Percentiles rank a stretch among this genome's conserved stretches.
Evolutionary conservation across 1,140 invertebrate species (phyloP).

Genomic region (Pseudomyrmex concolor): DNA sequence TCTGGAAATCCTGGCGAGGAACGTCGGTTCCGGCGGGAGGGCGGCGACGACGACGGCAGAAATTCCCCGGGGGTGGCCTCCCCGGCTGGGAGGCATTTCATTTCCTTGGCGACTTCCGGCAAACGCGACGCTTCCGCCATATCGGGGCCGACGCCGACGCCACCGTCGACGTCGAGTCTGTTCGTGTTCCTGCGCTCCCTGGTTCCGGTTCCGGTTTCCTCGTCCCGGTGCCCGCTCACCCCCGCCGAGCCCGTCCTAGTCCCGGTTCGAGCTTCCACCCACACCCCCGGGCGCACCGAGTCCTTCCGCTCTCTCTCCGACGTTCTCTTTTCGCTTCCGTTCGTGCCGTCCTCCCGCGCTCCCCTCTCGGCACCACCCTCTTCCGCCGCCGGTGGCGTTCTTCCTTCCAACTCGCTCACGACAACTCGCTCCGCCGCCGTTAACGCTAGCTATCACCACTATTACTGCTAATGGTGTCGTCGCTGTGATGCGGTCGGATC

Average conservation of each 20-base stretch:
- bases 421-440: conserved; percentile 14
- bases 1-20: conserved; percentile 53
- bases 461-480: conserved; percentile 45
- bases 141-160: conserved; percentile 78
- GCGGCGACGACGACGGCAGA: conserved; percentile 43
- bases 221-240: conserved; percentile 61
- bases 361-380: conserved; percentile 9
- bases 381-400: conserved; percentile 19
- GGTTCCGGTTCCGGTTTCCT: conserved; percentile 70
- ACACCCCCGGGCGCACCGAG: conserved; percentile 62
- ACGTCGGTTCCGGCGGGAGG: conserved; percentile 54
- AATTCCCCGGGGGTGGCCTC: conserved; percentile 58
- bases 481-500: conserved; percentile 37
- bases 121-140: conserved; percentile 84
- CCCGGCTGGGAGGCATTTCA: conserved; percentile 81
- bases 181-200: conserved; percentile 72
- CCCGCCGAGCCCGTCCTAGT: conserved; percentile 65
- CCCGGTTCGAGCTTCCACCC: conserved; percentile 76
- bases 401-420: conserved; percentile 43
- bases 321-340: conserved; percentile 73
- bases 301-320: conserved; percentile 71
- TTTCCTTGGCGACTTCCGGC: conserved; percentile 84
- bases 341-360: conserved; percentile 44
- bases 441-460: conserved; percentile 23
- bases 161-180: conserved; percentile 70